Conservation (phyloP, 2,888 invertebrate genomes). For the Oxytorus armatus region DNA sequence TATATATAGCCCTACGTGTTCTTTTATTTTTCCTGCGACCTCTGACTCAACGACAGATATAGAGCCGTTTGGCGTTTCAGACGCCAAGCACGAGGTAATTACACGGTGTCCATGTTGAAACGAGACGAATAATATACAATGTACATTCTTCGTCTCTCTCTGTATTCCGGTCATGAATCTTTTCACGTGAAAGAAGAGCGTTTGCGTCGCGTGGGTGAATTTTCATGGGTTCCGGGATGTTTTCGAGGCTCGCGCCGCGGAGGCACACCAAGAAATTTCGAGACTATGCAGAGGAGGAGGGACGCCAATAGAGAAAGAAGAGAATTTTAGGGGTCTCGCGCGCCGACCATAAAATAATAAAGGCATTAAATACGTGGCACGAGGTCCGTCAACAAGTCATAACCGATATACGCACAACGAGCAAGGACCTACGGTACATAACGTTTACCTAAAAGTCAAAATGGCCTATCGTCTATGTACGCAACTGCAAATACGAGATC, state of each 20-base stretch:
- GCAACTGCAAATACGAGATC: too few relatives aligned
- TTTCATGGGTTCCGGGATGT: too few relatives aligned
- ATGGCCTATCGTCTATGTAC: background rate
- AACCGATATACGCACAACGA: constrained; percentile 68
- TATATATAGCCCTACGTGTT: background rate
- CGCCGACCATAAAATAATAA: constrained; percentile 78
- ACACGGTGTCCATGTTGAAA: too few relatives aligned
- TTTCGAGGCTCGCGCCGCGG: constrained; percentile 15
- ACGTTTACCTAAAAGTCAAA: constrained; percentile 9
- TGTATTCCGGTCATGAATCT: constrained; percentile 21
- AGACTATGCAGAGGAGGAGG: too few relatives aligned
- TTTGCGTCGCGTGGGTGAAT: constrained; percentile 63
- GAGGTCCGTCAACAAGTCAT: constrained; percentile 79
- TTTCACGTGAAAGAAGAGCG: constrained; percentile 49
- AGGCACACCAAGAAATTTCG: too few relatives aligned
- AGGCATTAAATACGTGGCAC: constrained; percentile 78
- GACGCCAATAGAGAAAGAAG: constrained; percentile 17
- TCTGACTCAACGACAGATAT: too few relatives aligned
- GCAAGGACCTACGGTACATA: constrained; percentile 1
- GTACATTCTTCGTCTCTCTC: too few relatives aligned
- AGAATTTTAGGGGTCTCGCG: constrained; percentile 57
- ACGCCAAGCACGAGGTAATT: too few relatives aligned
- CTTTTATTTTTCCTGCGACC: constrained; percentile 56
- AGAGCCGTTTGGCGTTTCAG: too few relatives aligned
- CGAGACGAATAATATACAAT: too few relatives aligned